These are phyloP conservation scores for Umimayanthus chanpuru DNA, from an alignment of 92 coral and sea anemone genomes.

Conservation along the genomic window DNA sequence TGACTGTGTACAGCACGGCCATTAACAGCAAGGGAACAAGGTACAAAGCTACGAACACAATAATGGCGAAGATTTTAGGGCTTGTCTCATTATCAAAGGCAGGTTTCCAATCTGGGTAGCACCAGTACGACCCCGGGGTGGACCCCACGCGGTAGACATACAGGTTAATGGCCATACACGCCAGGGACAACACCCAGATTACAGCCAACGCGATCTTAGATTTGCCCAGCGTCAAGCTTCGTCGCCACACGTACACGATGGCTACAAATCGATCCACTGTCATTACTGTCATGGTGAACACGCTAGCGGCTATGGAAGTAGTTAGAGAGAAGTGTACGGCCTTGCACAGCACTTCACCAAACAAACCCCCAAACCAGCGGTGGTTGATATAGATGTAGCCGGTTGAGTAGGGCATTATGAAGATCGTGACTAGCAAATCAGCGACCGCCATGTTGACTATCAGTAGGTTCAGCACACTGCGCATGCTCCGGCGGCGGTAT, in stretches of 20 bases:
- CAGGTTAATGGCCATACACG: constrained; percentile 75
- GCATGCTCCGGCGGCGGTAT: constrained; percentile 78
- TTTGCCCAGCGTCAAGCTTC: constrained; percentile 67
- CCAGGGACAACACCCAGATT: constrained; percentile 74
- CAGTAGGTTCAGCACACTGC: constrained; percentile 76
- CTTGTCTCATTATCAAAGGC: constrained; percentile 62
- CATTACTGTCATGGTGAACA: constrained; percentile 76
- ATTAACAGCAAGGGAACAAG: constrained; percentile 75
- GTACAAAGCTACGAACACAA: constrained; percentile 69
- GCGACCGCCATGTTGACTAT: constrained; percentile 92
- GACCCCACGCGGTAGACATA: constrained; percentile 65
- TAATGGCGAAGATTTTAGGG: constrained; percentile 62
- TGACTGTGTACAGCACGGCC: constrained; percentile 79
- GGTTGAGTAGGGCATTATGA: constrained; percentile 81
- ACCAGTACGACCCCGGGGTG: constrained; percentile 43
- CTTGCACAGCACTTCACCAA: constrained; percentile 76
- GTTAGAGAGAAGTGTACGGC: constrained; percentile 72
- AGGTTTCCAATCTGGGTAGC: constrained; percentile 69
- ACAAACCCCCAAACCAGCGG: constrained; percentile 78
- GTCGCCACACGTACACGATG: constrained; percentile 79
- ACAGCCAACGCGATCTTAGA: constrained; percentile 66
- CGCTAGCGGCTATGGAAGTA: constrained; percentile 78
- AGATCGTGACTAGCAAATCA: constrained; percentile 74
- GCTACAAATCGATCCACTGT: constrained; percentile 80
- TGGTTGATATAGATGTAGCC: constrained; percentile 65